Percentiles rank a stretch among this genome's conserved stretches.
These are phyloP conservation scores for Cydia pomonella DNA, from an alignment of 1,140 invertebrate species.

Conservation along the genomic window DNA sequence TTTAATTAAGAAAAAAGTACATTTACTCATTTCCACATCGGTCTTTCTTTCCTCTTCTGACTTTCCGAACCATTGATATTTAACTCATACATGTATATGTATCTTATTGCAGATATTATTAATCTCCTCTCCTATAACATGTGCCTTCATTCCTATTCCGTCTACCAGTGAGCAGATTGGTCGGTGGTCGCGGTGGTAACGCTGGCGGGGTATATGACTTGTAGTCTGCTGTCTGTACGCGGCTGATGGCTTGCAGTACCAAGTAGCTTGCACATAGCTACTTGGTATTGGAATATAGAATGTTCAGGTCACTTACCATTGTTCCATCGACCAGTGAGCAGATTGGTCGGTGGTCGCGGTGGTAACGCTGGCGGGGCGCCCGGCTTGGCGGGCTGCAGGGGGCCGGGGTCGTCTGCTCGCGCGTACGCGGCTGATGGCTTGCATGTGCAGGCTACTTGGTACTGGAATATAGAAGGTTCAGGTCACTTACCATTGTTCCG, in stretches of 20 bases:
- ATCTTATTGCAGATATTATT: no score
- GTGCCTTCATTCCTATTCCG: no score
- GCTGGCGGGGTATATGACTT: constrained; percentile 75
- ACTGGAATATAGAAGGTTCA: constrained; percentile 55
- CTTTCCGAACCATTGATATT: no score
- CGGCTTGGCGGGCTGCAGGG: constrained; percentile 62
- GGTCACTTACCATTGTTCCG: constrained; percentile 64
- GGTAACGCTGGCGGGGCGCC: constrained; percentile 75
- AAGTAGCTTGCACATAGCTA: no score
- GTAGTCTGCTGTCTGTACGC: constrained; percentile 71
- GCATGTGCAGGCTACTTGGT: constrained; percentile 77
- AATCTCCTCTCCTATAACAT: no score
- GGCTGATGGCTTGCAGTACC: constrained; percentile 53
- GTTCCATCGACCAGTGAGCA: constrained; percentile 63
- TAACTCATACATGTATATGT: no score
- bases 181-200: constrained; percentile 70
- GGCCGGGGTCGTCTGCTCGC: constrained; percentile 65
- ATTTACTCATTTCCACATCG: no score
- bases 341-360: constrained; percentile 68
- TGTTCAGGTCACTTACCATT: constrained; percentile 57
- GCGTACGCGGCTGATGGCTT: constrained; percentile 73
- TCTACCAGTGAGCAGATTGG: constrained; percentile 64
- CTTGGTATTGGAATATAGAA: neutral
- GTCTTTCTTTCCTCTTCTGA: no score
- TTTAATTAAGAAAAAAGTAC: no score